Evolutionary conservation across 2,113 vertebrate species (phyloP).

Genomic region (Chaetodon auriga): DNA sequence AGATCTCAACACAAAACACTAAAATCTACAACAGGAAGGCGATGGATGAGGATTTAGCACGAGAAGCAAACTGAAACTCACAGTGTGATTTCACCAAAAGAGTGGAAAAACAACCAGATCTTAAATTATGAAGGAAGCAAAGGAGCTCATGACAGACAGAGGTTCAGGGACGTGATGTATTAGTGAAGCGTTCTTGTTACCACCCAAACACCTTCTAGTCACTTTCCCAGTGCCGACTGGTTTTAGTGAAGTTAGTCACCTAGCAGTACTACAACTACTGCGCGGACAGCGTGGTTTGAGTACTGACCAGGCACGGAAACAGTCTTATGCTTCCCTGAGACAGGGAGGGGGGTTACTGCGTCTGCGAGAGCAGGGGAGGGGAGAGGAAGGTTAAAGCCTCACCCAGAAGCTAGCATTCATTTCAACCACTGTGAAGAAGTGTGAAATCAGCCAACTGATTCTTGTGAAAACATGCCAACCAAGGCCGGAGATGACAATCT

Average conservation of each 20-base stretch:
- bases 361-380: conserved; percentile 55
- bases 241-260: conserved; percentile 68
- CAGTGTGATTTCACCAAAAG: conserved; percentile 5
- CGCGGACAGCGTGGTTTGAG: conserved; percentile 35
- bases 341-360: conserved; percentile 52
- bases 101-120: conserved; percentile 6
- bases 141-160: conserved; percentile 14
- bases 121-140: conserved; percentile 27
- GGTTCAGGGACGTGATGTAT: conserved; percentile 27
- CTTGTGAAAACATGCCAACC: conserved; percentile 25
- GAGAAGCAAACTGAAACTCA: no score
- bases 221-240: not conserved
- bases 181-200: conserved; percentile 65
- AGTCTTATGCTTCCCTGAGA: conserved; percentile 69
- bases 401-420: conserved; percentile 40
- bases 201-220: conserved; percentile 40
- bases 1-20: not conserved
- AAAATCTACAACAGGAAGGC: not conserved
- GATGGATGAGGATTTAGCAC: no score
- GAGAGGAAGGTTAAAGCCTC: conserved; percentile 44
- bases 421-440: conserved; percentile 18
- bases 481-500: conserved; percentile 1
- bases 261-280: conserved; percentile 9
- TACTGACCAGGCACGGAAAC: conserved; percentile 72
- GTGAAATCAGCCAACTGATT: conserved; percentile 21